A percentile compares a stretch with the other conserved stretches of the same genome.
Conservation (phyloP, 2,888 invertebrate genomes). For the Athalia rosae region DNA sequence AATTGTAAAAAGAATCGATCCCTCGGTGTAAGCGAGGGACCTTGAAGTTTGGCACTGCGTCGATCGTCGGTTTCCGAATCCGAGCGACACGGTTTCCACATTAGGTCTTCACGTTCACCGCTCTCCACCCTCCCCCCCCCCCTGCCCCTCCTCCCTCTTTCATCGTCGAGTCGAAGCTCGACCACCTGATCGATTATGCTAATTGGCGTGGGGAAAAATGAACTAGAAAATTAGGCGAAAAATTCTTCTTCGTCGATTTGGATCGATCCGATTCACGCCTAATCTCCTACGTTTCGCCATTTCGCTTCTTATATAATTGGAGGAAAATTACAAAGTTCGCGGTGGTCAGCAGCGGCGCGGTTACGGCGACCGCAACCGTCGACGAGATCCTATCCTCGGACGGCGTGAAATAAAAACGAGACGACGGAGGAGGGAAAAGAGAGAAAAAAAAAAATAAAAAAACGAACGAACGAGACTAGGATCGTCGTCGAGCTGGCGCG, state of each 20-base stretch:
- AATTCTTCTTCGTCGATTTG: neutral
- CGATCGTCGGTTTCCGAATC: slow-evolving; percentile 20
- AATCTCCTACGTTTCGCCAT: too few relatives aligned
- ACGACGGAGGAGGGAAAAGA: too few relatives aligned
- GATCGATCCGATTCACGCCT: too few relatives aligned
- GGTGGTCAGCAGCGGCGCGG: neutral
- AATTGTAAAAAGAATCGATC: neutral
- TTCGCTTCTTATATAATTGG: too few relatives aligned
- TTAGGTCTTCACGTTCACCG: slow-evolving; percentile 60
- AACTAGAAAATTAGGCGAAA: neutral
- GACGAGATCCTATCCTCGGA: slow-evolving; percentile 7
- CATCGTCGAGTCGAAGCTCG: slow-evolving; percentile 46
- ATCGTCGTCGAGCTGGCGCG: slow-evolving; percentile 8
- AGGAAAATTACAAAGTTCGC: too few relatives aligned
- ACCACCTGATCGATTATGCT: slow-evolving; percentile 63
- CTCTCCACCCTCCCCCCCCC: neutral
- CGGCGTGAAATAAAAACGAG: neutral
- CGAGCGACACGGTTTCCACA: slow-evolving; percentile 64
- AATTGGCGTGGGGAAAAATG: slow-evolving; percentile 10
- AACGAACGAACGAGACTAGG: slow-evolving; percentile 2
- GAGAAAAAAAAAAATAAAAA: too few relatives aligned
- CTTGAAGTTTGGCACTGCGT: slow-evolving; percentile 9
- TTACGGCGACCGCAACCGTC: neutral
- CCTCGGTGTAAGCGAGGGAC: neutral
- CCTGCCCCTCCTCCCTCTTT: slow-evolving; percentile 57